phyloP scores from a whole-genome alignment of 1,140 invertebrate genomes.

The Brachionus paranguensis region DNA sequence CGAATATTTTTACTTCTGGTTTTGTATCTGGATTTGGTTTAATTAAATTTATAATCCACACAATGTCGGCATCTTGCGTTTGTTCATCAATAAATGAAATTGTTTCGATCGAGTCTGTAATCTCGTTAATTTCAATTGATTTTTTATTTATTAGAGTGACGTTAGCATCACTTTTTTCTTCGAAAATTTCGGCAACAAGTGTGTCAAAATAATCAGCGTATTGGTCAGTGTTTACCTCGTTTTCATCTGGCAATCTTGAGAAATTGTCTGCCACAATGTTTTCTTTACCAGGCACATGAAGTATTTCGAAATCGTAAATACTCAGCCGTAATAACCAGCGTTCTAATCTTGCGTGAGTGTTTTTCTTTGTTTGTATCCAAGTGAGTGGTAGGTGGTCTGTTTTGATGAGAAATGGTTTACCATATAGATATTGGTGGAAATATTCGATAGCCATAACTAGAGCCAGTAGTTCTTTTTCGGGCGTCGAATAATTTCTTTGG shows the following conservation, averaged over 20 bases:
- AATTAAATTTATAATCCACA: conserved; percentile 6
- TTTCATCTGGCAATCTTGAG: conserved; percentile 39
- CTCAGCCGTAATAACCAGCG: neutral
- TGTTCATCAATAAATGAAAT: neutral
- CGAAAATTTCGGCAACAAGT: neutral
- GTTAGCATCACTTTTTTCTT: neutral
- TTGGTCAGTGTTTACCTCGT: neutral
- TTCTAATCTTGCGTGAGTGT: neutral
- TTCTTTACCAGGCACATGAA: neutral
- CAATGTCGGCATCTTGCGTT: conserved; percentile 12
- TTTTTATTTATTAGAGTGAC: neutral
- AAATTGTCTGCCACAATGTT: conserved; percentile 40
- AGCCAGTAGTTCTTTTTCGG: conserved; percentile 50
- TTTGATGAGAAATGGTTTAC: conserved; percentile 53
- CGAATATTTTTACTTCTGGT: conserved; percentile 8
- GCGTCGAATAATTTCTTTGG: conserved; percentile 45
- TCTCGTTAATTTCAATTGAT: neutral
- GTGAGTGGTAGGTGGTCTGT: conserved; percentile 58
- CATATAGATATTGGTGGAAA: conserved; percentile 54
- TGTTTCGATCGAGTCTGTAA: neutral
- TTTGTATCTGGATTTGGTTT: conserved; percentile 1
- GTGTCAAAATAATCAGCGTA: conserved; percentile 41
- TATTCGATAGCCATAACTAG: conserved; percentile 52
- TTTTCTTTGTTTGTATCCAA: conserved; percentile 46
- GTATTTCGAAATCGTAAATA: neutral